Conservation (phyloP, 2,888 invertebrate genomes). For the Invenusta paracnida region DNA sequence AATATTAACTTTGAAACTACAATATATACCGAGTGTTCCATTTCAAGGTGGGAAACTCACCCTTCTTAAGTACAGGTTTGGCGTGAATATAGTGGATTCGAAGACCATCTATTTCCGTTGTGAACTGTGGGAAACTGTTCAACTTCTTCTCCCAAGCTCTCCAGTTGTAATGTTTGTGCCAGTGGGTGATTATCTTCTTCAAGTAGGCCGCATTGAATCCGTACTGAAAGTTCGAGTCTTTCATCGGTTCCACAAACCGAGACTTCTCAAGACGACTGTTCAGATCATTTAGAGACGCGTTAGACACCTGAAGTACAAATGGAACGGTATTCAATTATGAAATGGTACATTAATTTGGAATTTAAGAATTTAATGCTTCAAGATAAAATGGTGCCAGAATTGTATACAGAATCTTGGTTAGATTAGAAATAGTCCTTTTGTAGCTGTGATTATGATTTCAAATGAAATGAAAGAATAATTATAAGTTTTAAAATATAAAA, state of each 20-base stretch:
- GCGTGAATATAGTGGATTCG: constrained; percentile 73
- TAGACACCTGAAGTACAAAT: constrained; percentile 39
- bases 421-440: no score
- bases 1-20: no score
- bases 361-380: no score
- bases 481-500: no score
- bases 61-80: constrained; percentile 63
- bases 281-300: constrained; percentile 48
- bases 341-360: no score
- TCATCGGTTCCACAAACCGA: constrained; percentile 54
- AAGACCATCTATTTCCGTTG: constrained; percentile 72
- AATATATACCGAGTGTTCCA: no score
- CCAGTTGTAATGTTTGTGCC: constrained; percentile 74
- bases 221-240: constrained; percentile 67
- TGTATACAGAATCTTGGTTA: no score
- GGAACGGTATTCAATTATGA: no score
- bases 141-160: constrained; percentile 67
- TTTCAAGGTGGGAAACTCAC: no score
- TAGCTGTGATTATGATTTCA: no score
- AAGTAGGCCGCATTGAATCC: constrained; percentile 49
- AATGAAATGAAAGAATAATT: no score
- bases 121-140: constrained; percentile 73
- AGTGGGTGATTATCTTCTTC: constrained; percentile 64
- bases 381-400: no score
- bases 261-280: constrained; percentile 62